A percentile compares a stretch with the other conserved stretches of the same genome.
Conservation (phyloP, 1,140 invertebrate species). For the Heliconius hewitsoni region DNA sequence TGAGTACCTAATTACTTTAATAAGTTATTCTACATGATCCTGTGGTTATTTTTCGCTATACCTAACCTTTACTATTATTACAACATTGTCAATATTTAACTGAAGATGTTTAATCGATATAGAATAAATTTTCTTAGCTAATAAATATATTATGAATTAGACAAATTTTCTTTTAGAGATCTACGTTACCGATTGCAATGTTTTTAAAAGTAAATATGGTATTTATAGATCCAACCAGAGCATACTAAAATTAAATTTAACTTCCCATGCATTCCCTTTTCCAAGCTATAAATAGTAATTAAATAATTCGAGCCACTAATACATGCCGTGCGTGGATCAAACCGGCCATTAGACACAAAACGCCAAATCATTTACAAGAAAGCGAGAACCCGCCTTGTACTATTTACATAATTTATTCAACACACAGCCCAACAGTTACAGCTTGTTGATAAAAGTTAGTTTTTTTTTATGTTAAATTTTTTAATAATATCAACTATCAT, state of each 20-base stretch:
- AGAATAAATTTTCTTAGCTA: too few relatives aligned
- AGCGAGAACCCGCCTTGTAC: slow-evolving; percentile 73
- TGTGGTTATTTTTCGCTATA: too few relatives aligned
- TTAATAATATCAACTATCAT: not conserved
- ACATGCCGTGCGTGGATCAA: slow-evolving; percentile 58
- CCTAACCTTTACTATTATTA: too few relatives aligned
- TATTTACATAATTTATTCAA: slow-evolving; percentile 81
- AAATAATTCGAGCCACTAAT: slow-evolving; percentile 74
- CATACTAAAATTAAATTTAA: slow-evolving; percentile 10
- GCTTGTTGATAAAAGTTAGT: slow-evolving; percentile 36
- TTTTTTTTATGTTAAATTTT: not conserved
- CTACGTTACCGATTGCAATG: not conserved
- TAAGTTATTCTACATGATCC: too few relatives aligned
- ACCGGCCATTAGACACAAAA: slow-evolving; percentile 70
- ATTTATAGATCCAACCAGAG: not conserved
- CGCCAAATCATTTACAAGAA: slow-evolving; percentile 80
- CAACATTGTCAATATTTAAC: too few relatives aligned
- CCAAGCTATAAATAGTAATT: slow-evolving; percentile 64
- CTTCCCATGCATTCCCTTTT: slow-evolving; percentile 23
- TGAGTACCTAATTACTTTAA: too few relatives aligned
- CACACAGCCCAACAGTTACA: slow-evolving; percentile 50
- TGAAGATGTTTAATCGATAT: too few relatives aligned
- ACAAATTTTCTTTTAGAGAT: not conserved
- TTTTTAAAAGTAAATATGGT: not conserved
- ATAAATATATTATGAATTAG: not conserved